Evolutionary conservation across 2,888 invertebrate species (phyloP), one percentile per base, ranked within the genome.

Genomic region (Mactromeris polynyma): DNA sequence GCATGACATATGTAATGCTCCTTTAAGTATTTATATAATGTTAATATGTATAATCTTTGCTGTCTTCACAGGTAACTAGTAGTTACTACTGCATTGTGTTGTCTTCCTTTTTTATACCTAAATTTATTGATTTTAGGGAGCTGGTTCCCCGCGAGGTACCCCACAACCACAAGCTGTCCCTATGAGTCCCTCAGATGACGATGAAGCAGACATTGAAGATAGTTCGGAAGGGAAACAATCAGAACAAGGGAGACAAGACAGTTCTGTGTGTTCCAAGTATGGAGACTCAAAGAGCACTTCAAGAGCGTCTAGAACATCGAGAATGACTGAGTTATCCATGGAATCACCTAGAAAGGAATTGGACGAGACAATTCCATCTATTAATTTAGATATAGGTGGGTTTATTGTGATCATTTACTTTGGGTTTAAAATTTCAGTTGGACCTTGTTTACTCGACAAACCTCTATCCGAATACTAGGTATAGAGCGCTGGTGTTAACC

Each of bases 181-280:
- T 33, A n/a, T 83, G 26, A 80, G 88, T 17, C 88, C 83, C 1
- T 90, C 89, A 26, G 89, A 90, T 42, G 88, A 86, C 36, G 89
- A 84, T 21, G 86, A 90, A n/a, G 83, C 64, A 40, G 87, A 89
- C 19, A 58, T 64, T 31, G 80, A 86, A 9, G 81, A 78, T 58
- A 77, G 54, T 1, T 82, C 80, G 0, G 64, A 86, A 31, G 89
- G 82, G 36, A 86, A 85, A 40, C 46, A 51, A 21, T 46, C 79
- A 21, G 83, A 80, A 21, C 26, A 80, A n/a, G 80, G 82, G 19
- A 69, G 85, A 6, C 87, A 83, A 31, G 86, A 51, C n/a, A 90
- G 91, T 54, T 89, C 91, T 17, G 83, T 87, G 81, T 85, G 85
- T 31, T 87, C 89, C n/a, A 91, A 91, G 46, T 89, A 85, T 38